Base-by-base conservation (phyloP, 2,113 vertebrate species). In the Bufo gargarizans region DNA sequence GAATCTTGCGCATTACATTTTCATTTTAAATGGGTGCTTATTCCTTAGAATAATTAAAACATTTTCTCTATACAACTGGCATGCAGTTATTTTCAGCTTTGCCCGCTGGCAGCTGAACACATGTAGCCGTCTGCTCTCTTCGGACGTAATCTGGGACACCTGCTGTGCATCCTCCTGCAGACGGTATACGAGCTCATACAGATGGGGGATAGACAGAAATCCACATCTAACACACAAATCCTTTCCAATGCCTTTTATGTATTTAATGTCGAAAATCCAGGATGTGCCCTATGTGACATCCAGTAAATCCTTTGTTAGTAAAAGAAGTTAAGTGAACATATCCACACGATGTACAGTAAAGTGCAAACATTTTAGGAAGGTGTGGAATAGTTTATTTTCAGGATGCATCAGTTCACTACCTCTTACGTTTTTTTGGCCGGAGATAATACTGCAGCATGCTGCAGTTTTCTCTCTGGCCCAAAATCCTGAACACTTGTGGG, bases 121-220 rank as follows among this genome's bases (percentile, higher is more conserved):
- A 76, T 47, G 50, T 19, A 45, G 67, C 49, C 82, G 56, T 22
- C 85, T 86, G 56, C 10, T 86, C 22, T 22, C 22, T 19, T 22
- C 16, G 16, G 56, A 67, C 22, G 43, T 87, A 87, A 67, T 69
- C 85, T 72, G 55, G 65, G 20, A 20, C 71, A 76, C 71, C 69
- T 58, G 13, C 22, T 85, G 83, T 56, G 53, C 55, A 56, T 47
- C n/a, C 22, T 74, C 20, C 4, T 74, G 53, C 33, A 59, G 84
- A 72, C 22, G 49, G 33, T 59, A 77, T 61, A 76, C 59, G 13
- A 59, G 71, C 84, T 22, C 17, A 47, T 14, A 77, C 84, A 85
- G 55, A 77, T 61, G 84, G 71, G n/a, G 33, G 22, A 61, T 17
- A 47, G 16, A 55, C 19, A 17, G 19, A 85, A 56, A 76, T 76